Conservation (phyloP, 2,797 vertebrate genomes). For the Pogonophryne albipinna region DNA sequence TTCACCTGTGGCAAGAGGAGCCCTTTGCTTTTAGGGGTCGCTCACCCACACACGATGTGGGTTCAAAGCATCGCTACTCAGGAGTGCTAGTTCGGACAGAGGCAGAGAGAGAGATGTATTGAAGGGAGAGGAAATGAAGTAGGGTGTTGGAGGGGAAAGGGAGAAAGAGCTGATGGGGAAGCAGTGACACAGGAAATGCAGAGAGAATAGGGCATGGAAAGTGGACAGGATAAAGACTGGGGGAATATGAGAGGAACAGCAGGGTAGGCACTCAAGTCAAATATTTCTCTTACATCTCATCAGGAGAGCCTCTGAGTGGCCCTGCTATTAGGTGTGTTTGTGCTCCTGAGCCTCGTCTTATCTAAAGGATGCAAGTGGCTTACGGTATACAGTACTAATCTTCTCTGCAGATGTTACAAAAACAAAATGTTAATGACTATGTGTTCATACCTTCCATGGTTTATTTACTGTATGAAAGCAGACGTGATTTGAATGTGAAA, state of each 20-base stretch:
- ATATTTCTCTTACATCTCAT: slow-evolving; percentile 69
- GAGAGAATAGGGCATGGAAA: slow-evolving; percentile 54
- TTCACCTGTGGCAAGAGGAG: slow-evolving; percentile 72
- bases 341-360: slow-evolving; percentile 33
- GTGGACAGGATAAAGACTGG: slow-evolving; percentile 35
- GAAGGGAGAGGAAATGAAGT: slow-evolving; percentile 44
- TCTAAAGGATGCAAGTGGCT: slow-evolving; percentile 49
- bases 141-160: slow-evolving; percentile 20
- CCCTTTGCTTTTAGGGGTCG: slow-evolving; percentile 72
- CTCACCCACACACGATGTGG: slow-evolving; percentile 65
- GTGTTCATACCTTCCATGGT: neutral
- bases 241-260: slow-evolving; percentile 44
- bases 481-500: neutral
- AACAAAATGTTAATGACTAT: slow-evolving; percentile 18
- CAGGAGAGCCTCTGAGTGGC: slow-evolving; percentile 60
- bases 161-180: slow-evolving; percentile 36
- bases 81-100: slow-evolving; percentile 34
- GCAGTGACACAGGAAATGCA: slow-evolving; percentile 66
- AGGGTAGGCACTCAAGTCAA: slow-evolving; percentile 64
- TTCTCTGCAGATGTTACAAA: slow-evolving; percentile 14
- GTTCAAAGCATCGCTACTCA: slow-evolving; percentile 62
- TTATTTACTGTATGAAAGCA: neutral
- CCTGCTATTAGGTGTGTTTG: slow-evolving; percentile 61
- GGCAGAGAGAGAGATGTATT: neutral
- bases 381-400: neutral